A percentile compares a stretch with the other conserved stretches of the same genome.
phyloP scores from a whole-genome alignment of 1,140 invertebrate genomes.

The Drepana arcuata region DNA sequence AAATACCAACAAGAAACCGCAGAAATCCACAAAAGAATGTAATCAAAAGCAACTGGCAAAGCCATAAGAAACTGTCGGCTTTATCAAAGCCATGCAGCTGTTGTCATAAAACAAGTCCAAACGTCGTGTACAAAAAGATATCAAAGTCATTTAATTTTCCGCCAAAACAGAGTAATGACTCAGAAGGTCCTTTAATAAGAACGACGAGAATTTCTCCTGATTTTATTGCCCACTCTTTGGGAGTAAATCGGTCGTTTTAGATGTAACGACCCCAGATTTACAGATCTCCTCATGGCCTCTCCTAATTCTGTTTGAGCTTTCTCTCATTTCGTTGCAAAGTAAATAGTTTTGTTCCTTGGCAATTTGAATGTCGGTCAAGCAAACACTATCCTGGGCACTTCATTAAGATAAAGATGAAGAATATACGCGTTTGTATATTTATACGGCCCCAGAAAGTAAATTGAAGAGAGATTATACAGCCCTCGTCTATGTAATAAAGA shows the following conservation, averaged over 20 bases:
- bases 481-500: too few relatives aligned
- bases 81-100: constrained; percentile 13
- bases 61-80: constrained; percentile 1
- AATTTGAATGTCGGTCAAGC: too few relatives aligned
- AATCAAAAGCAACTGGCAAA: constrained; percentile 8
- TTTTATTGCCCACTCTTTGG: constrained; percentile 30
- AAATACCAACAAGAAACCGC: too few relatives aligned
- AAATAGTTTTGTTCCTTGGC: constrained; percentile 1
- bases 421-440: too few relatives aligned
- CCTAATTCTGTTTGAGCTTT: constrained; percentile 27
- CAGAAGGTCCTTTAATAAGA: constrained; percentile 21
- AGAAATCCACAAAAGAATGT: constrained; percentile 6
- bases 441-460: too few relatives aligned
- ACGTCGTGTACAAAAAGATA: constrained; percentile 16
- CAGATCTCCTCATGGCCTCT: constrained; percentile 24
- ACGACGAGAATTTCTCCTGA: constrained; percentile 24
- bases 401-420: too few relatives aligned
- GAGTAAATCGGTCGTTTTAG: constrained; percentile 30
- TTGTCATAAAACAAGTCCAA: constrained; percentile 13
- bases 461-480: too few relatives aligned
- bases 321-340: constrained; percentile 2
- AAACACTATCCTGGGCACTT: too few relatives aligned
- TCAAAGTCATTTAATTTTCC: constrained; percentile 26
- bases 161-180: constrained; percentile 30
- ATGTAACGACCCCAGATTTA: constrained; percentile 26